Evolutionary conservation across 2,888 invertebrate genomes (phyloP).

Genomic region (Actias luna): DNA sequence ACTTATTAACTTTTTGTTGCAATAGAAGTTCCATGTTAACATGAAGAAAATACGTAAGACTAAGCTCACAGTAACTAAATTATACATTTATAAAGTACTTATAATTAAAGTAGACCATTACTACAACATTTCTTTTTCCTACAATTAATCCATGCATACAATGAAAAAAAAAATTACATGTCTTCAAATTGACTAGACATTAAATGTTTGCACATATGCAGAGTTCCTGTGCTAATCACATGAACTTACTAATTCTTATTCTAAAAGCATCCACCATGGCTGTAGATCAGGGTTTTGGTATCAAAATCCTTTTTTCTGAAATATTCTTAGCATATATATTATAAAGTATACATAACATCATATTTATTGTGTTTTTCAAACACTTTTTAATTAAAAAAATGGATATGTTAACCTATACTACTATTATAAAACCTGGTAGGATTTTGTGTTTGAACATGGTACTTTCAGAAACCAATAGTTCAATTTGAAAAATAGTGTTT

Average conservation of each 20-base stretch:
- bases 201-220: background rate
- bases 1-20: background rate
- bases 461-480: background rate
- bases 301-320: background rate
- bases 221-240: background rate
- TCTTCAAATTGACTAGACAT: slow-evolving; percentile 5
- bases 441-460: background rate
- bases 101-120: background rate
- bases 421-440: background rate
- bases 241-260: background rate
- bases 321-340: background rate
- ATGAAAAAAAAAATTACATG: background rate
- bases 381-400: background rate
- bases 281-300: background rate
- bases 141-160: slow-evolving; percentile 17
- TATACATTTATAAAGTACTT: background rate
- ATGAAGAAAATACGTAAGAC: background rate
- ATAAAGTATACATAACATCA: background rate
- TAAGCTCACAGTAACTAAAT: background rate
- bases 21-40: background rate
- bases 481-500: background rate
- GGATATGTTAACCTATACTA: slow-evolving; percentile 1
- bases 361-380: slow-evolving; percentile 2
- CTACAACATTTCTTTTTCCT: background rate
- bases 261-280: slow-evolving; percentile 5